Base-by-base conservation (phyloP, 2,113 vertebrate genomes). In the Datnioides undecimradiatus region DNA sequence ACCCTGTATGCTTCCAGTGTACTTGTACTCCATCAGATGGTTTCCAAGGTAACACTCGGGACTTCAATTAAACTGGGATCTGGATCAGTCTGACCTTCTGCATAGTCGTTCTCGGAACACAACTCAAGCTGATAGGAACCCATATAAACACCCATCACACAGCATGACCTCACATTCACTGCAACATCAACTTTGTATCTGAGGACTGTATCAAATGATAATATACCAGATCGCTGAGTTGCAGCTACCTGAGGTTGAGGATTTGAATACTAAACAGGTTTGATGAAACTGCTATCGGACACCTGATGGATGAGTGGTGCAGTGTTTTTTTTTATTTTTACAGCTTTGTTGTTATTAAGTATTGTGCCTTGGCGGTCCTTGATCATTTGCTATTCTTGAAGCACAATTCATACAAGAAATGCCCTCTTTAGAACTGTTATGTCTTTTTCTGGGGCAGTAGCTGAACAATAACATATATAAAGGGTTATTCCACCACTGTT, bases 31-130 rank as follows among this genome's bases (percentile, higher is more conserved):
- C 7, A 0, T 34, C 63, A 7, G 25, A 19, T 58, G 51, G 90
- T 91, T 89, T 87, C 88, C 84, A 86, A 72, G 90, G 90, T 9
- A 88, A 91, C 85, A 12, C 75, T 48, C 21, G 1, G 54, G 23
- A 71, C 34, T 77, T 84, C 67, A 67, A 60, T 87, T 82, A 66
- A 62, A 70, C 33, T 8, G 1, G 36, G 63, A 76, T 65, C 21
- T 60, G 59, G 75, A 62, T 65, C 66, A 83, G 8, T 16, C 43
- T 62, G 67, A 87, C 80, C 81, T 76, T 59, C 23, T 52, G 33
- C 45, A 5, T 19, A 36, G 8, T 51, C 5, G 8, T 83, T 85
- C 60, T 70, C 21, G 68, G 67, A 81, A 74, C 31, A 64, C 17
- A 19, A 36, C 41, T 68, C n/a, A 27, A 59, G 7, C 7, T 51